Base-by-base conservation (phyloP, 2,797 vertebrate genomes). In the Helarctos malayanus region DNA sequence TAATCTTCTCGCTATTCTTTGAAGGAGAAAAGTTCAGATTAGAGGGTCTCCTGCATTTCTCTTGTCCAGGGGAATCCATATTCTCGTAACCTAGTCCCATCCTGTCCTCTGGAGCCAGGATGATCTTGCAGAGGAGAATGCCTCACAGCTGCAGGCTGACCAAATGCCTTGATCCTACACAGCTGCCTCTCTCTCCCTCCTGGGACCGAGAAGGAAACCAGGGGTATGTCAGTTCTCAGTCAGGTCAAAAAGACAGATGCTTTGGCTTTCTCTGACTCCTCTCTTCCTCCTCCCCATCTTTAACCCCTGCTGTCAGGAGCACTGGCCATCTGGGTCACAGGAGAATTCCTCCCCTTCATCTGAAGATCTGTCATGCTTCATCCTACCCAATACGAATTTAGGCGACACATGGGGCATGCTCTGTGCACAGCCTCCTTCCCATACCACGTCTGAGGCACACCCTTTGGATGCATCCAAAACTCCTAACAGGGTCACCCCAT, bases 151-250 rank as follows among this genome's bases (percentile, higher is more conserved):
- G 94, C 49, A 57, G 2, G 71, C 87, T 88, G 47, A 49, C 59
- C 18, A 63, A 84, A 93, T 18, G n/a, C 45, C 92, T 89, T 95
- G 92, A 97, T 92, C 94, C 76, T 65, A 73, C 95, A 90, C 94
- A 97, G 94, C 96, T 97, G 94, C 63, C 38, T 94, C 29, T 21
- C 4, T 80, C 21, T 86, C 73, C 59, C 63, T 92, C 79, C 69
- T 56, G 87, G 76, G 96, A 80, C 90, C 13, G 68, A 79, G 92
- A 76, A 93, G 61, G 76, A 94, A 95, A 91, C 73, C 41, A 89
- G 69, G 86, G 52, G 32, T 84, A 15, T 76, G 52, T 89, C 54
- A 65, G 49, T 35, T 61, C 63, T 83, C 85, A 63, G 69, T 76
- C 73, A 82, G 75, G 82, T 82, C 89, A 94, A 76, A 29, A 32